Evolutionary conservation across 2,797 vertebrate species (phyloP).

Genomic region (Morelia viridis): DNA sequence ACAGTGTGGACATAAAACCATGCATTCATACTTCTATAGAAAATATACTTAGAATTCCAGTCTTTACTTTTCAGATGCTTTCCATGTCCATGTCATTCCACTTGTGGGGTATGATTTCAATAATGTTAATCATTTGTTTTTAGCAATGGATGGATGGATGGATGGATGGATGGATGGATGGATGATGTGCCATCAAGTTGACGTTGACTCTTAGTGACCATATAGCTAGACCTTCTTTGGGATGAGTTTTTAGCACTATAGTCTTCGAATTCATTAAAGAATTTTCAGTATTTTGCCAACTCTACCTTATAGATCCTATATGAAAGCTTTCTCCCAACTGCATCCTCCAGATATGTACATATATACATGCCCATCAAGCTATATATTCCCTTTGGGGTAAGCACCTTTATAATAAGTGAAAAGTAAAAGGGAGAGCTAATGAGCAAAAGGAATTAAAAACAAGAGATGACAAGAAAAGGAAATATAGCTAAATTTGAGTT

Average conservation of each 20-base stretch:
- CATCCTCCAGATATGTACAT: not conserved
- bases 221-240: not conserved
- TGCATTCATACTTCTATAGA: not conserved
- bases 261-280: not conserved
- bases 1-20: not conserved
- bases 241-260: not conserved
- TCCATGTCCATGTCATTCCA: not conserved
- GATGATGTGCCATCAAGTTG: not conserved
- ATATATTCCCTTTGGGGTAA: too few relatives aligned
- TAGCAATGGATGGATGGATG: not conserved
- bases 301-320: not conserved
- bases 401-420: too few relatives aligned
- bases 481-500: too few relatives aligned
- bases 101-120: not conserved
- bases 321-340: not conserved
- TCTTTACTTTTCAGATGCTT: not conserved
- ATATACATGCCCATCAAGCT: not conserved
- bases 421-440: too few relatives aligned
- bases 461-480: too few relatives aligned
- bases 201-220: not conserved
- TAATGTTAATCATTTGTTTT: not conserved
- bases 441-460: too few relatives aligned
- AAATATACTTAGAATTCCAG: not conserved
- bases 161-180: not conserved
- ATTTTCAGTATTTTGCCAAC: not conserved